A percentile compares a stretch with the other conserved stretches of the same genome.
These are phyloP conservation scores for Mus pahari DNA, from an alignment of 2,113 vertebrate species.

Conservation along the genomic window DNA sequence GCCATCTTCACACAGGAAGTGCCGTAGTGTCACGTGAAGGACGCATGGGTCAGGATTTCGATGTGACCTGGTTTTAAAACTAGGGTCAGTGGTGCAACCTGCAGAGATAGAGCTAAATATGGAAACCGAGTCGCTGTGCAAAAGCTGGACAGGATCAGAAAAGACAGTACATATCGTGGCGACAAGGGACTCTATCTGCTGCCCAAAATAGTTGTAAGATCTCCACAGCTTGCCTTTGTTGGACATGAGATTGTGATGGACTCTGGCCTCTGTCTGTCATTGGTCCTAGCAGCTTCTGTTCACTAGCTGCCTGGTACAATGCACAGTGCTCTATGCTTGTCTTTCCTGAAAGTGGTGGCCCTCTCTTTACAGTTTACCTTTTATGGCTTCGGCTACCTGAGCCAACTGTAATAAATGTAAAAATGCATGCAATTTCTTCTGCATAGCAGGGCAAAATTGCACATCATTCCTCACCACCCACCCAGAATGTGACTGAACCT, in stretches of 20 bases:
- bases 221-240: not conserved
- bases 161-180: not conserved
- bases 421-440: not conserved
- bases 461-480: not conserved
- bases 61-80: not conserved
- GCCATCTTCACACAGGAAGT: not conserved
- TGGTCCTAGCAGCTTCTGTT: not conserved
- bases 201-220: not conserved
- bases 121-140: not conserved
- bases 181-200: not conserved
- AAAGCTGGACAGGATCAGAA: not conserved
- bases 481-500: not conserved
- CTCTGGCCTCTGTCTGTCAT: not conserved
- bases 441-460: not conserved
- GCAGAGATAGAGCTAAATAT: not conserved
- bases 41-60: not conserved
- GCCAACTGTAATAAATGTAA: not conserved
- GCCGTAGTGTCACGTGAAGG: not conserved
- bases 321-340: not conserved
- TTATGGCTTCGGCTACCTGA: not conserved
- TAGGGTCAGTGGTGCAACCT: not conserved
- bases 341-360: not conserved
- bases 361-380: not conserved
- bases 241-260: not conserved
- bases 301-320: not conserved